These are phyloP conservation scores for Oreochromis tanganicae DNA, from an alignment of 2,113 vertebrate species.

Conservation along the genomic window DNA sequence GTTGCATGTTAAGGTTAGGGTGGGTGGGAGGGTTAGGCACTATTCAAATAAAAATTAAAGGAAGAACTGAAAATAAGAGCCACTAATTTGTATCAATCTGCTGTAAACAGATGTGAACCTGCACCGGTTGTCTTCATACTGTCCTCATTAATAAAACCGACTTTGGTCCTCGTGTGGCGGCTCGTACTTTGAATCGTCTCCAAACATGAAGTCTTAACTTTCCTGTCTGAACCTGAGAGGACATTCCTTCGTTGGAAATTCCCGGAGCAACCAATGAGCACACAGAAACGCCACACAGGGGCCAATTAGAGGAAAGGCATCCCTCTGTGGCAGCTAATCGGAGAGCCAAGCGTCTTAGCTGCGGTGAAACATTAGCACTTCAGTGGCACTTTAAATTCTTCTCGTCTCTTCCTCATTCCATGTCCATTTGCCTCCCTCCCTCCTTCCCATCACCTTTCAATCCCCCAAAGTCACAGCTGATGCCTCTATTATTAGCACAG, in stretches of 20 bases:
- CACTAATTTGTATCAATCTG: background rate
- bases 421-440: background rate
- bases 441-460: background rate
- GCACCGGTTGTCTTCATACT: background rate
- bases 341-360: background rate
- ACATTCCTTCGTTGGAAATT: background rate
- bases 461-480: conserved; percentile 31
- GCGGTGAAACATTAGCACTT: background rate
- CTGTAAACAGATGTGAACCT: background rate
- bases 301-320: conserved; percentile 13
- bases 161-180: background rate
- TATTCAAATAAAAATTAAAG: background rate
- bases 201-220: background rate
- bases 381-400: background rate
- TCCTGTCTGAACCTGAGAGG: background rate
- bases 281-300: background rate
- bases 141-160: background rate
- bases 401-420: background rate
- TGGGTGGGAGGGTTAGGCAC: background rate
- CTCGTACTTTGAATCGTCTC: background rate
- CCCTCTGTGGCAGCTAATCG: background rate
- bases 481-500: conserved; percentile 34
- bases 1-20: background rate
- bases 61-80: background rate
- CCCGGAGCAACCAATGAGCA: background rate